Evolutionary conservation across 2,888 invertebrate genomes (phyloP).

Genomic region (Chaitophorus viminalis): DNA sequence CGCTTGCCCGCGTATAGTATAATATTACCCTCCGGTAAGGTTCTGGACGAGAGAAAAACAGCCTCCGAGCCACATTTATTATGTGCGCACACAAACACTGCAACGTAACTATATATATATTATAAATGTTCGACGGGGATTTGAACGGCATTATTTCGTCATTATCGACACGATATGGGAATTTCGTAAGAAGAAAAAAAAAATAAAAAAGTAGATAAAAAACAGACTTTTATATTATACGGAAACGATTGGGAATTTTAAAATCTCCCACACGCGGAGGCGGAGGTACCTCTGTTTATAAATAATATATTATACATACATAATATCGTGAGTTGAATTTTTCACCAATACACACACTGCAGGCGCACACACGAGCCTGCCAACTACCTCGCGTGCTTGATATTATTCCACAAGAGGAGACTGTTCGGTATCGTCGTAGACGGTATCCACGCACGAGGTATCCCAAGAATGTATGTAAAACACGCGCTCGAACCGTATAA

Average conservation of each 20-base stretch:
- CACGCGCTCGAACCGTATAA: constrained; percentile 53
- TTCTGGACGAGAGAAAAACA: constrained; percentile 4
- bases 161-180: constrained; percentile 62
- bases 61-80: constrained; percentile 15
- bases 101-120: too few relatives aligned
- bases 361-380: too few relatives aligned
- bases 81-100: background rate
- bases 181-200: background rate
- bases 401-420: background rate
- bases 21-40: constrained; percentile 25
- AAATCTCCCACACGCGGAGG: constrained; percentile 45
- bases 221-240: background rate
- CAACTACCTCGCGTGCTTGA: constrained; percentile 32
- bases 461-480: constrained; percentile 52
- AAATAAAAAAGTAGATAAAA: background rate
- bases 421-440: background rate
- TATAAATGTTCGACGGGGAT: background rate
- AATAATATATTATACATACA: too few relatives aligned
- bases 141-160: background rate
- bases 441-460: constrained; percentile 12
- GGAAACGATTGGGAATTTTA: background rate
- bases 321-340: background rate
- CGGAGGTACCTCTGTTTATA: background rate
- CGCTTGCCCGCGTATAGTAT: background rate
- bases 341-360: background rate